These are phyloP conservation scores for Thamnophis sirtalis DNA, from an alignment of 2,113 vertebrate species.

Conservation along the genomic window DNA sequence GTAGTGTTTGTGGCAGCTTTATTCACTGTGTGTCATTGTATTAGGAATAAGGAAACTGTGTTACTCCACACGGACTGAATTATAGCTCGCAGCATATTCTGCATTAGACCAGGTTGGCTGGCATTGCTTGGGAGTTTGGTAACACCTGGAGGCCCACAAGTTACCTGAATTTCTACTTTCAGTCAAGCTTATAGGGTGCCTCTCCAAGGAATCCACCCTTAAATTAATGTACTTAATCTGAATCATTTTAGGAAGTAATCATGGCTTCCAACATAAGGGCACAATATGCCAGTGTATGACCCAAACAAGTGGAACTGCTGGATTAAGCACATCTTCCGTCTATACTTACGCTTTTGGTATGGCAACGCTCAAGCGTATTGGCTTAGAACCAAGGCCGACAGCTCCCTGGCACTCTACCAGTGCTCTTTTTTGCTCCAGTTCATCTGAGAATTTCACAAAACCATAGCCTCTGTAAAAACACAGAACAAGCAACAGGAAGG, in stretches of 20 bases:
- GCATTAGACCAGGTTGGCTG: neutral
- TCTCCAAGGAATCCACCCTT: neutral
- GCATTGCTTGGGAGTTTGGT: neutral
- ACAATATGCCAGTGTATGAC: neutral
- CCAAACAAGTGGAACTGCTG: neutral
- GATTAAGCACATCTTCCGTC: neutral
- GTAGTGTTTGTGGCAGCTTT: neutral
- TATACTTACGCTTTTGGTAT: conserved; percentile 87
- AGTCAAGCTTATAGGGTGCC: neutral
- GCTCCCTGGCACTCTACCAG: conserved; percentile 87
- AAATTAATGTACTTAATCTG: neutral
- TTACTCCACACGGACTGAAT: neutral
- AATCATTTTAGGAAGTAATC: neutral
- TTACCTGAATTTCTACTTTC: neutral
- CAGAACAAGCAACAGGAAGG: neutral
- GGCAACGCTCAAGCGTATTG: conserved; percentile 87
- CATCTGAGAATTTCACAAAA: conserved; percentile 93
- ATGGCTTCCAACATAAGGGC: neutral
- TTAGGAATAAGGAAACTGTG: neutral
- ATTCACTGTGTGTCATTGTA: neutral
- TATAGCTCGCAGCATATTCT: neutral
- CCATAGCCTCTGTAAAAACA: conserved; percentile 82
- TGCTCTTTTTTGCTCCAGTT: conserved; percentile 86
- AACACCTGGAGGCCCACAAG: neutral
- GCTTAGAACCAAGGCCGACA: conserved; percentile 82